Percentiles rank a stretch among this genome's conserved stretches.
These are phyloP conservation scores for Drosophila fuyamai DNA, from an alignment of 1,140 invertebrate genomes.

Conservation along the genomic window DNA sequence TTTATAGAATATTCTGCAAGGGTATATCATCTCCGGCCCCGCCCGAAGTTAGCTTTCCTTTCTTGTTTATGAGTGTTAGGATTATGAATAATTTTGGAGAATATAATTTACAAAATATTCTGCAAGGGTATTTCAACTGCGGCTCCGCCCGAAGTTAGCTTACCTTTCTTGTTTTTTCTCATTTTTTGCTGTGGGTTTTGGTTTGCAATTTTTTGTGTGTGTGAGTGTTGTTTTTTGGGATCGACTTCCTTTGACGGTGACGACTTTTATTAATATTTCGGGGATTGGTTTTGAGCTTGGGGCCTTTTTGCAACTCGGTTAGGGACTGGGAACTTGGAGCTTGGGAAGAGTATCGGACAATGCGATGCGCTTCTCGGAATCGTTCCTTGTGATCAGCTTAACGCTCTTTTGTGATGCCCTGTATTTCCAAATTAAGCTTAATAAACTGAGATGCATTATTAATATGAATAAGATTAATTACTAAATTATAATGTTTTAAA, in stretches of 20 bases:
- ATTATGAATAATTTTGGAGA: no score
- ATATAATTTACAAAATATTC: no score
- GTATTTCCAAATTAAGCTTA: slow-evolving; percentile 12
- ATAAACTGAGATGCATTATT: neutral
- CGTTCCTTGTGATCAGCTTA: slow-evolving; percentile 56
- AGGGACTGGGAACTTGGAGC: slow-evolving; percentile 17
- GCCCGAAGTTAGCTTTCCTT: no score
- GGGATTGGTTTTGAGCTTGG: slow-evolving; percentile 67
- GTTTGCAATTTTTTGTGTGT: slow-evolving; percentile 19
- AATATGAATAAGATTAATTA: neutral
- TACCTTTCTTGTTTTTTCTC: no score
- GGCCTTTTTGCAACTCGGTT: slow-evolving; percentile 27
- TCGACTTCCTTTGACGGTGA: slow-evolving; percentile 77
- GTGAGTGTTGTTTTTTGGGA: slow-evolving; percentile 39
- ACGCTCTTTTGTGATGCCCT: slow-evolving; percentile 39
- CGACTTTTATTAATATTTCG: slow-evolving; percentile 81
- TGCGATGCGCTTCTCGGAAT: slow-evolving; percentile 76
- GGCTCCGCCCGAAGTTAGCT: no score
- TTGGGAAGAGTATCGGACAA: slow-evolving; percentile 59
- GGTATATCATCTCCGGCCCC: no score
- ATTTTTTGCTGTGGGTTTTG: slow-evolving; percentile 22
- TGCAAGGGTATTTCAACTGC: no score
- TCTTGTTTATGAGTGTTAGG: no score
- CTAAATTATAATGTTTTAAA: neutral
- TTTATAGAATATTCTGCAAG: no score